These are phyloP conservation scores for Theonella swinhoei DNA, from an alignment of 37 sponge, comb jelly and placozoan genomes.

Conservation along the genomic window DNA sequence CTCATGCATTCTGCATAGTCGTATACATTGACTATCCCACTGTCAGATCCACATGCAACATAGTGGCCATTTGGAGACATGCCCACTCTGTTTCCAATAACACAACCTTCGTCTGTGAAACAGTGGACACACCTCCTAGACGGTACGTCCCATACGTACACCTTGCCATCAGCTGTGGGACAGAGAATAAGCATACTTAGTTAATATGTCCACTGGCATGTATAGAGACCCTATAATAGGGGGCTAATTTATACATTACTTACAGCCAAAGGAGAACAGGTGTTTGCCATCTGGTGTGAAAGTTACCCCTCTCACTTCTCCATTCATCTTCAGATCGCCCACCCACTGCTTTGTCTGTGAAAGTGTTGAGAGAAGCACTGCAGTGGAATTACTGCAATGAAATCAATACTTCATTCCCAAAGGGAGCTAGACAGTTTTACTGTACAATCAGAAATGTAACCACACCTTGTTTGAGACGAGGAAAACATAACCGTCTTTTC, in stretches of 20 bases:
- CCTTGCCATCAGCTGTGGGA: conserved; percentile 88
- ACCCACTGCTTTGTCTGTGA: conserved; percentile 90
- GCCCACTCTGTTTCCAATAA: conserved; percentile 50
- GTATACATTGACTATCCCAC: conserved; percentile 93
- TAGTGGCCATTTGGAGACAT: conserved; percentile 59
- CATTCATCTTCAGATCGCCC: conserved; percentile 91
- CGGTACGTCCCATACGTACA: conserved; percentile 95
- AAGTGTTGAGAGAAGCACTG: too few species aligned
- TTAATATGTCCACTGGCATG: not conserved
- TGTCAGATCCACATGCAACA: conserved; percentile 81
- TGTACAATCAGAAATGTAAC: not conserved
- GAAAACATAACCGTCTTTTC: conserved; percentile 84
- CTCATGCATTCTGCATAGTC: conserved; percentile 24
- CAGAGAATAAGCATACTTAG: not conserved
- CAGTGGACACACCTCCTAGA: conserved; percentile 80
- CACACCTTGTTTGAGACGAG: conserved; percentile 82
- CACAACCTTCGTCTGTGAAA: conserved; percentile 87
- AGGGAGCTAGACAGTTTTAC: not conserved
- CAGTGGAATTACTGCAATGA: too few species aligned
- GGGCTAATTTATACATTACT: conserved; percentile 9
- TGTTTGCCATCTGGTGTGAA: conserved; percentile 70
- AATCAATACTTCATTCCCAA: not conserved
- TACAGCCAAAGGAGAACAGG: conserved; percentile 84
- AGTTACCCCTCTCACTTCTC: conserved; percentile 66
- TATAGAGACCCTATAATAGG: not conserved